These are phyloP conservation scores for Seriola quinqueradiata DNA, from an alignment of 2,113 vertebrate genomes.

Conservation along the genomic window DNA sequence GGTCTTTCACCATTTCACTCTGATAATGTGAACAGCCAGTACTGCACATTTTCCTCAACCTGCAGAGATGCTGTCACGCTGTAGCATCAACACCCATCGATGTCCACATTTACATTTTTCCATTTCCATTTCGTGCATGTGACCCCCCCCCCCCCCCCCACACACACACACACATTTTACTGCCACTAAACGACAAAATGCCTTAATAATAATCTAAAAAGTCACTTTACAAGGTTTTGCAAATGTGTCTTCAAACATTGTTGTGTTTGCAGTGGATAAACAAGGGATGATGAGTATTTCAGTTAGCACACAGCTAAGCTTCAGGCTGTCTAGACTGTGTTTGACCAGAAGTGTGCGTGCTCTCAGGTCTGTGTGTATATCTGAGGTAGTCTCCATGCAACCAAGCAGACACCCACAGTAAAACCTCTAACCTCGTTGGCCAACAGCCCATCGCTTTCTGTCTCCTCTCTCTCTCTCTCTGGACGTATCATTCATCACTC, in stretches of 20 bases:
- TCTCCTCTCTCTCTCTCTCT: constrained; percentile 37
- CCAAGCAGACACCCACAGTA: constrained; percentile 59
- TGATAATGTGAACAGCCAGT: not conserved
- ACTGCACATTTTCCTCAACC: not conserved
- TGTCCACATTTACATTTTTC: too few relatives aligned
- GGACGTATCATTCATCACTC: constrained; percentile 63
- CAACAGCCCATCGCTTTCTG: constrained; percentile 43
- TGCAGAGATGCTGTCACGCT: not conserved
- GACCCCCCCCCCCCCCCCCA: too few relatives aligned
- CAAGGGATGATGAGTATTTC: constrained; percentile 46
- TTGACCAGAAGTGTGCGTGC: constrained; percentile 45
- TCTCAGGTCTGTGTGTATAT: constrained; percentile 57
- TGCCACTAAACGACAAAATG: not conserved
- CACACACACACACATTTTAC: not conserved
- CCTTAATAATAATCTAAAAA: not conserved
- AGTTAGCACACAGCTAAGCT: constrained; percentile 27
- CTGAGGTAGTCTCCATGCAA: constrained; percentile 61
- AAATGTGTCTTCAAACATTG: not conserved
- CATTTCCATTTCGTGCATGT: too few relatives aligned
- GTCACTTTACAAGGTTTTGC: not conserved
- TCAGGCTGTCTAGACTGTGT: constrained; percentile 56
- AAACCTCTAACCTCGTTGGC: constrained; percentile 71
- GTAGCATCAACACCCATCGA: not conserved
- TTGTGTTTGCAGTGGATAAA: constrained; percentile 40
- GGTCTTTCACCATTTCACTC: not conserved